A percentile compares a stretch with the other conserved stretches of the same genome.
Conservation (phyloP, 2,797 vertebrate genomes). For the Arnoldichthys spilopterus region DNA sequence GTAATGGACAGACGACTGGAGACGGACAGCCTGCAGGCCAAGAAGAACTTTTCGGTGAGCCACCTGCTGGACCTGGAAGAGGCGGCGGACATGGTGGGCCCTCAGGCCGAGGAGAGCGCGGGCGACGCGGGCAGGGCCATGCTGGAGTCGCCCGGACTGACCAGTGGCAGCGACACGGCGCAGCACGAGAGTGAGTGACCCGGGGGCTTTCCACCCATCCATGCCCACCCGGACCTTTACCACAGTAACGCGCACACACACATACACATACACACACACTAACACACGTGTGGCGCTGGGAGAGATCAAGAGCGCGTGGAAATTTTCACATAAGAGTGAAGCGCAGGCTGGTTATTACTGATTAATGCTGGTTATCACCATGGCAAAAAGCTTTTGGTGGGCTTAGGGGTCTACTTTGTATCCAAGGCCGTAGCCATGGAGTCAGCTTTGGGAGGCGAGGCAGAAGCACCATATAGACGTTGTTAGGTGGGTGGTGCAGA, state of each 20-base stretch:
- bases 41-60: constrained; percentile 99
- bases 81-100: constrained; percentile 91
- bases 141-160: constrained; percentile 94
- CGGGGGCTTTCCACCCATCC: neutral
- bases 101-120: constrained; percentile 88
- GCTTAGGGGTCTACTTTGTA: neutral
- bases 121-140: constrained; percentile 90
- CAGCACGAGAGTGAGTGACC: constrained; percentile 95
- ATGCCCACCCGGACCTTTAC: neutral
- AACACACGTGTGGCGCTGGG: neutral
- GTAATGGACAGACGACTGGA: constrained; percentile 96
- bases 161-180: constrained; percentile 95
- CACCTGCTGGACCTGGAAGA: constrained; percentile 98
- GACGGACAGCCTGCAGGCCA: constrained; percentile 94
- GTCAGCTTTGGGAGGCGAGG: too few relatives aligned
- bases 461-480: too few relatives aligned
- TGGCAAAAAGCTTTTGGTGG: too few relatives aligned
- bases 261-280: neutral
- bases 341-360: neutral
- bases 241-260: neutral
- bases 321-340: neutral
- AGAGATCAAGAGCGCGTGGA: neutral
- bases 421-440: too few relatives aligned
- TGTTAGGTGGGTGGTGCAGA: too few relatives aligned
- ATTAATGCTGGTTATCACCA: too few relatives aligned